These are phyloP conservation scores for Gymnodraco acuticeps DNA, from an alignment of 2,797 vertebrate species.

Conservation along the genomic window DNA sequence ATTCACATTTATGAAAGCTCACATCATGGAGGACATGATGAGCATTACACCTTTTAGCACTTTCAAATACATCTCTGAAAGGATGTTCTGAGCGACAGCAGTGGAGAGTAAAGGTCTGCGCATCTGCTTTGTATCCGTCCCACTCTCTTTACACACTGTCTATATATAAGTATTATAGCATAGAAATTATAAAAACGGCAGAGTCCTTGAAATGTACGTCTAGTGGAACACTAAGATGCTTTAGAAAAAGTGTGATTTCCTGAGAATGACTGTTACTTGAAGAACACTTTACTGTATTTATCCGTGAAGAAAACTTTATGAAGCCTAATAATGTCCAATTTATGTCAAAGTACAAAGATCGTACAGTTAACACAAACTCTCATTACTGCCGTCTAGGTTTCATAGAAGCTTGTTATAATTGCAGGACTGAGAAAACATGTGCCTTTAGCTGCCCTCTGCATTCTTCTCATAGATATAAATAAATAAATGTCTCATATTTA, in stretches of 20 bases:
- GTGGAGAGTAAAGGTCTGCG: neutral
- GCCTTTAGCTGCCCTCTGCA: neutral
- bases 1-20: conserved; percentile 11
- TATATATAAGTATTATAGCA: neutral
- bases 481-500: neutral
- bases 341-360: conserved; percentile 21
- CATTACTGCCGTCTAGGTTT: conserved; percentile 10
- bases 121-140: neutral
- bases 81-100: neutral
- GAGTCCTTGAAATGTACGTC: neutral
- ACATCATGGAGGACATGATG: conserved; percentile 1
- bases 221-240: neutral
- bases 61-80: conserved; percentile 8
- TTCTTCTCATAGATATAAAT: conserved; percentile 1
- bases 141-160: neutral
- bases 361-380: neutral
- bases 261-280: neutral
- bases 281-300: conserved; percentile 19
- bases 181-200: neutral
- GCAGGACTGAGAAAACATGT: conserved; percentile 4
- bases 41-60: neutral
- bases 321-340: conserved; percentile 21
- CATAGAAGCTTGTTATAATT: neutral
- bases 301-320: neutral
- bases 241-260: neutral